These are phyloP conservation scores for Hyperoplus lanceolatus DNA, from an alignment of 2,797 vertebrate genomes.

Conservation along the genomic window DNA sequence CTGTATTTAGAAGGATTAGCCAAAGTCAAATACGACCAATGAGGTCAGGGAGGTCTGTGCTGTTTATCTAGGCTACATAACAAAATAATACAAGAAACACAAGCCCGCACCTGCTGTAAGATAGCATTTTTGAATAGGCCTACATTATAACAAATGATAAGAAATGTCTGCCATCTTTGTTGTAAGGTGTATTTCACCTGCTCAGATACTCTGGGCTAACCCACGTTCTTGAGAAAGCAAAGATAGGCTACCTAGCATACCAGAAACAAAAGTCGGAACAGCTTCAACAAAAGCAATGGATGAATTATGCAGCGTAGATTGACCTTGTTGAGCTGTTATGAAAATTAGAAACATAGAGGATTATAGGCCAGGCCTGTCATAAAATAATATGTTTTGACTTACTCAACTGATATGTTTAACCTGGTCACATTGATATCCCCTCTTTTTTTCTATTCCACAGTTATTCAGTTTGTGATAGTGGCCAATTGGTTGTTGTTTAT, in stretches of 20 bases:
- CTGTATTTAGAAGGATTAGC: constrained; percentile 65
- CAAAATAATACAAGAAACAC: neutral
- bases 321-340: neutral
- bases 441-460: neutral
- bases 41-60: constrained; percentile 53
- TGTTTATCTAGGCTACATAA: neutral
- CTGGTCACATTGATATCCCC: neutral
- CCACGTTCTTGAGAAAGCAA: neutral
- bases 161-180: neutral
- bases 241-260: neutral
- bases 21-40: constrained; percentile 13
- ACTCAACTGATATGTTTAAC: neutral
- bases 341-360: neutral
- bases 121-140: too few relatives aligned
- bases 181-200: neutral
- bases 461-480: neutral
- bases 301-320: neutral
- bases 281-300: neutral
- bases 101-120: neutral
- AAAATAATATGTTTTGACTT: neutral
- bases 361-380: neutral
- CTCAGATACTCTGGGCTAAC: neutral
- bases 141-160: neutral
- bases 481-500: too few relatives aligned
- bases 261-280: neutral